These are phyloP conservation scores for Anas platyrhynchos DNA, from an alignment of 2,113 vertebrate species.

Conservation along the genomic window DNA sequence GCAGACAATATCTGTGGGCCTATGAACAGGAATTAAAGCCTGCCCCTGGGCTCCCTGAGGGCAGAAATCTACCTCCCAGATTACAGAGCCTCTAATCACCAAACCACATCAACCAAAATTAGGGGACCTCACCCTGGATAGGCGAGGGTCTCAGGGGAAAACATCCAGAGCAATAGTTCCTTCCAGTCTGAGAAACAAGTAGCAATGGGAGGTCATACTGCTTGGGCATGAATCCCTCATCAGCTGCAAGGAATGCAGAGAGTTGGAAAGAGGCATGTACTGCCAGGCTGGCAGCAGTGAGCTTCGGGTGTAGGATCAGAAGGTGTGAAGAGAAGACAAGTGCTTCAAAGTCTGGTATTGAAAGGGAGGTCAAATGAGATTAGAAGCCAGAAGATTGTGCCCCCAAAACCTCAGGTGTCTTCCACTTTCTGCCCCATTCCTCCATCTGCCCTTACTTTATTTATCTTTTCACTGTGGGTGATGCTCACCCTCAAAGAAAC, in stretches of 20 bases:
- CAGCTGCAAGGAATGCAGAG: background rate
- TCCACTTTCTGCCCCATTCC: background rate
- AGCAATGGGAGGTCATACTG: background rate
- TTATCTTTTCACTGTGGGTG: background rate
- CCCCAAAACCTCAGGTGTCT: background rate
- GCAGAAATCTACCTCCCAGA: background rate
- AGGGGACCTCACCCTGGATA: background rate
- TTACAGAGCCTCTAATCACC: background rate
- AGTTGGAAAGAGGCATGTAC: background rate
- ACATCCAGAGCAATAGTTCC: background rate
- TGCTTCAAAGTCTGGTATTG: background rate
- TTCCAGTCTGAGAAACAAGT: background rate
- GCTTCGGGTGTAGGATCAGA: background rate
- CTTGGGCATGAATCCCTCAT: background rate
- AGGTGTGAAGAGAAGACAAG: background rate
- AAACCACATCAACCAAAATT: background rate
- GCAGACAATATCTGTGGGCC: background rate
- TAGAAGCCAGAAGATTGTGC: background rate
- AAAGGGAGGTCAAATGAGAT: background rate
- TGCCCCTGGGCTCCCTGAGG: background rate
- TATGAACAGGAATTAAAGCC: background rate
- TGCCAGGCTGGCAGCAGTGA: background rate
- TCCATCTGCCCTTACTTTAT: background rate
- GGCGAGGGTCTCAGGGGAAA: background rate
- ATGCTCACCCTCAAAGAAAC: conserved; percentile 58